A percentile compares a stretch with the other conserved stretches of the same genome.
These are phyloP conservation scores for Drosophila subsilvestris DNA, from an alignment of 2,888 invertebrate genomes.

Conservation along the genomic window DNA sequence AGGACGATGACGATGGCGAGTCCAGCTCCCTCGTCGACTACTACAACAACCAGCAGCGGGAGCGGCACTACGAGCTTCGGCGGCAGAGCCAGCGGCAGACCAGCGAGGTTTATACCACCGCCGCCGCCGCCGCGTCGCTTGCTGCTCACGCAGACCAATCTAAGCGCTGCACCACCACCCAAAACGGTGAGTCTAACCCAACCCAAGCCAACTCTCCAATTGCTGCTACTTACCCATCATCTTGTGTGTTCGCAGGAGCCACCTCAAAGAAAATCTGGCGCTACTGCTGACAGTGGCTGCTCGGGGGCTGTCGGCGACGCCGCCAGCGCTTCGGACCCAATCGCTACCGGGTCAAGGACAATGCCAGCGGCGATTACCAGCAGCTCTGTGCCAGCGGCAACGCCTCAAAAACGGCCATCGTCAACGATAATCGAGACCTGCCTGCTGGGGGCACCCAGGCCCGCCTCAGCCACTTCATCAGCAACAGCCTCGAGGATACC, in stretches of 20 bases:
- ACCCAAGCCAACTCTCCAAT: not conserved
- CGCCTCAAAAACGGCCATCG: constrained; percentile 76
- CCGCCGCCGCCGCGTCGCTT: constrained; percentile 83
- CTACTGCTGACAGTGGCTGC: constrained; percentile 85
- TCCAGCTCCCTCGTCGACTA: constrained; percentile 86
- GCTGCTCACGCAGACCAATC: constrained; percentile 82
- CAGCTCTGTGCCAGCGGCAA: constrained; percentile 62
- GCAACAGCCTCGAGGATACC: constrained; percentile 82
- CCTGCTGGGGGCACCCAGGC: constrained; percentile 79
- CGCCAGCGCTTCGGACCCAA: constrained; percentile 78
- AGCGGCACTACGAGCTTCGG: constrained; percentile 84
- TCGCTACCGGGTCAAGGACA: constrained; percentile 72
- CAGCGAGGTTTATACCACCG: constrained; percentile 82
- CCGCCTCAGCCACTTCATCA: constrained; percentile 81
- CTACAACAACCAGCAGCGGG: constrained; percentile 86
- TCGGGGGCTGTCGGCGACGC: constrained; percentile 83
- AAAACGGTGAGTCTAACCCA: constrained; percentile 62
- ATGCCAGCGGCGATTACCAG: constrained; percentile 59
- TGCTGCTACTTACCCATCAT: not conserved
- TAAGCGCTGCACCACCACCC: constrained; percentile 62
- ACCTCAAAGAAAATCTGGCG: constrained; percentile 82
- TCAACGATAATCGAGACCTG: constrained; percentile 84
- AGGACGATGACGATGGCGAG: constrained; percentile 79
- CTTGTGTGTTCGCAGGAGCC: constrained; percentile 51
- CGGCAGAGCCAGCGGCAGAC: constrained; percentile 71